Conservation (phyloP, 1,140 invertebrate genomes). For the Drosophila kurseongensis region DNA sequence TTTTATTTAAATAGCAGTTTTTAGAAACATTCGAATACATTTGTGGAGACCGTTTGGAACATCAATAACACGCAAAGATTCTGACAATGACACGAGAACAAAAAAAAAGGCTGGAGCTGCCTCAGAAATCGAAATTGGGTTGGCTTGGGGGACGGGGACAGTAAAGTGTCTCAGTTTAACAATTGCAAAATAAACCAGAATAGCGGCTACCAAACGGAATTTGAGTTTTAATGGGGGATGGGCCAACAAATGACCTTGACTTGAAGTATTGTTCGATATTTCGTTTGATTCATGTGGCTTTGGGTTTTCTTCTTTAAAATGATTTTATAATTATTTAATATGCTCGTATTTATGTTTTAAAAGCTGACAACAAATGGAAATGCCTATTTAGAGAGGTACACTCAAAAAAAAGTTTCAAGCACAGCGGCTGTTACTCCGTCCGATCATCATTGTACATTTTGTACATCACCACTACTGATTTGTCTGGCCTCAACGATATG, state of each 20-base stretch:
- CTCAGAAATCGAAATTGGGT: constrained; percentile 21
- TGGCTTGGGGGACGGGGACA: background rate
- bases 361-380: constrained; percentile 83
- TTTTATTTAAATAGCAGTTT: constrained; percentile 40
- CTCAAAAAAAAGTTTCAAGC: constrained; percentile 65
- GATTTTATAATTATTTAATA: constrained; percentile 59
- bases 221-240: constrained; percentile 18
- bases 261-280: constrained; percentile 39
- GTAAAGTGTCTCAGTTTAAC: constrained; percentile 69
- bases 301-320: constrained; percentile 60
- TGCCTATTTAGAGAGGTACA: constrained; percentile 75
- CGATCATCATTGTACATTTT: constrained; percentile 52
- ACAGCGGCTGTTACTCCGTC: constrained; percentile 20
- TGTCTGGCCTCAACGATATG: constrained; percentile 47
- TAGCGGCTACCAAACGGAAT: constrained; percentile 39
- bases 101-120: constrained; percentile 31
- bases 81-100: constrained; percentile 31
- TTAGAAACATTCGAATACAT: constrained; percentile 66
- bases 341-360: constrained; percentile 75
- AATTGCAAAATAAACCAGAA: constrained; percentile 73
- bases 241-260: constrained; percentile 33
- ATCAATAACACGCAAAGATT: constrained; percentile 51
- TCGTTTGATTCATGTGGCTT: constrained; percentile 20
- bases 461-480: constrained; percentile 59
- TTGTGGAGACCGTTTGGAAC: constrained; percentile 63